Evolutionary conservation across 2,797 vertebrate species (phyloP).

Genomic region (Forpus xanthops): DNA sequence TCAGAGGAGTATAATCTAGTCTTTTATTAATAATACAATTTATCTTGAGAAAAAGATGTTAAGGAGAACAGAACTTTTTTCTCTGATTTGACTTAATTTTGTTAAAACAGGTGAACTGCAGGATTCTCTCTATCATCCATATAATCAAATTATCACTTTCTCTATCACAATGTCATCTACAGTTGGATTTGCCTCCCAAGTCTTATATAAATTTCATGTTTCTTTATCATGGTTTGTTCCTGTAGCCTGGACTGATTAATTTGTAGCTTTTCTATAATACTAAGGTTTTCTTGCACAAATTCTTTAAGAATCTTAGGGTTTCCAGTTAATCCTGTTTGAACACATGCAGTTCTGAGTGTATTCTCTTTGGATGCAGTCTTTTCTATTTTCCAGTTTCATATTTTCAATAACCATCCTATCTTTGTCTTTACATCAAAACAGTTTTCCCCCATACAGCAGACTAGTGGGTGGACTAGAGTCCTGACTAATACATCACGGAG

Average conservation of each 20-base stretch:
- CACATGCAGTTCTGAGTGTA: background rate
- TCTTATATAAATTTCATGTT: background rate
- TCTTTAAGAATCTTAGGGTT: background rate
- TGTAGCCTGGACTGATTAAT: background rate
- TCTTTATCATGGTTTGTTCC: background rate
- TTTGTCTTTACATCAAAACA: background rate
- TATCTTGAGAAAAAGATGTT: background rate
- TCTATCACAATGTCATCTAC: background rate
- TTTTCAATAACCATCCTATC: background rate
- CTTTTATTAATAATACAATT: slow-evolving; percentile 13
- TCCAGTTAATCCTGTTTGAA: background rate
- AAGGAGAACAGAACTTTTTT: background rate
- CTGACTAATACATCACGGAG: background rate
- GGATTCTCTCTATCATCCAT: background rate
- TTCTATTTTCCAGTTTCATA: background rate
- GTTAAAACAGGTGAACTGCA: background rate
- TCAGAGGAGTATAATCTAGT: background rate
- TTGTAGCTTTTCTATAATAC: background rate
- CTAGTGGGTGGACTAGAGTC: background rate
- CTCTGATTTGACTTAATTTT: background rate
- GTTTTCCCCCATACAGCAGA: background rate
- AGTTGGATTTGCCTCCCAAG: background rate
- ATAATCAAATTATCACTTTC: background rate
- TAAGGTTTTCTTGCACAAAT: background rate
- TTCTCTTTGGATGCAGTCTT: background rate